These are phyloP conservation scores for Pristionchus maxplancki DNA, from an alignment of 2,888 invertebrate genomes.

Conservation along the genomic window DNA sequence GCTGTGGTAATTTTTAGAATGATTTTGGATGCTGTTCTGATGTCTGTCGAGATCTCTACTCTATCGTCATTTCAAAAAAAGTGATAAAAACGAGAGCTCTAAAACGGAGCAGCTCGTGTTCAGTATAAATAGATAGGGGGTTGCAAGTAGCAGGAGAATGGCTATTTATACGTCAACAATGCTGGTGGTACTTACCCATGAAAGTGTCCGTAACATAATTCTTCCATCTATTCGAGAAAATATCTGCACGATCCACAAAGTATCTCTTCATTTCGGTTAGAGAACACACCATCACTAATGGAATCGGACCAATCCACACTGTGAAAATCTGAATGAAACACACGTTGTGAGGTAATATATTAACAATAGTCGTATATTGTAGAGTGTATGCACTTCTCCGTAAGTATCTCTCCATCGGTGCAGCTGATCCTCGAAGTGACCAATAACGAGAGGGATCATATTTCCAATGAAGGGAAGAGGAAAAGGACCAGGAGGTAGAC, in stretches of 20 bases:
- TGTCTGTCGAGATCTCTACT: too few species aligned
- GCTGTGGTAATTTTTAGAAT: too few species aligned
- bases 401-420: conserved; percentile 46
- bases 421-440: conserved; percentile 38
- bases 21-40: too few species aligned
- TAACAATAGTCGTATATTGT: not conserved
- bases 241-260: conserved; percentile 73
- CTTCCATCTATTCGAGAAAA: conserved; percentile 75
- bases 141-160: too few species aligned
- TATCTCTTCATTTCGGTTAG: conserved; percentile 67
- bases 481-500: conserved; percentile 41
- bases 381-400: conserved; percentile 26
- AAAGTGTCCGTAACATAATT: conserved; percentile 75
- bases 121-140: too few species aligned
- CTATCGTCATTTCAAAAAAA: too few species aligned
- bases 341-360: not conserved
- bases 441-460: conserved; percentile 4
- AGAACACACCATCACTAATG: conserved; percentile 72
- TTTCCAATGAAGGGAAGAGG: conserved; percentile 50
- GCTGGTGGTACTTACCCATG: conserved; percentile 72
- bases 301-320: conserved; percentile 76
- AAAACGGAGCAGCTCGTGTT: too few species aligned
- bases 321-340: conserved; percentile 65
- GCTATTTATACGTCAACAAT: too few species aligned
- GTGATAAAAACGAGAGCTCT: too few species aligned